phyloP scores from a whole-genome alignment of 2,113 vertebrate species.

The Tonatia bakeri region DNA sequence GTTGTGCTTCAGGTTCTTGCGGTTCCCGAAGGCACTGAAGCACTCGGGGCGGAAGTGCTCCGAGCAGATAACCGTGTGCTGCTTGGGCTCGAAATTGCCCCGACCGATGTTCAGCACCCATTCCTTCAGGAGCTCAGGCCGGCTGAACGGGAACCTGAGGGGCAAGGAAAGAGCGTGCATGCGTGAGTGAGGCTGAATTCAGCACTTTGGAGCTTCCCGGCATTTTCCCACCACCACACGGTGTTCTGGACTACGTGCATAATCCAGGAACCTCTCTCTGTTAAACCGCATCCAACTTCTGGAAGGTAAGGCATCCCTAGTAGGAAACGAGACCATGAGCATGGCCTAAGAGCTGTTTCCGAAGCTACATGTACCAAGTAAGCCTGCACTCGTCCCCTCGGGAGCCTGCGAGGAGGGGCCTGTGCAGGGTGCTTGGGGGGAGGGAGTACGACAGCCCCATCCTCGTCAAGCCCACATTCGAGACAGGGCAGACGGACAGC shows the following conservation, averaged over 20 bases:
- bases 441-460: not conserved
- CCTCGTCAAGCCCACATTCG: not conserved
- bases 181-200: accelerated
- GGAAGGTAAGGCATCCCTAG: not conserved
- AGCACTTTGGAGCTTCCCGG: accelerated
- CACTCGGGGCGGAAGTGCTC: constrained; percentile 79
- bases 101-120: constrained; percentile 81
- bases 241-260: not conserved
- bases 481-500: too few species aligned
- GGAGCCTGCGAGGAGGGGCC: accelerated
- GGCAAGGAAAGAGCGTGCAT: accelerated
- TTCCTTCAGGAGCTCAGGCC: constrained; percentile 74
- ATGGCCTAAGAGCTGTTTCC: not conserved
- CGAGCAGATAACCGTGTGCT: constrained; percentile 79
- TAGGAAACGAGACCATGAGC: not conserved
- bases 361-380: not conserved
- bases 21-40: constrained; percentile 79
- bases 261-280: not conserved
- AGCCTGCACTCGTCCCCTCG: too few species aligned
- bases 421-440: accelerated
- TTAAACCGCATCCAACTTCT: not conserved
- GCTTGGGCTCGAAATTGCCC: constrained; percentile 75
- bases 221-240: accelerated
- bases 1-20: constrained; percentile 79
- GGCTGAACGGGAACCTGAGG: constrained; percentile 78